Percentiles rank a stretch among this genome's conserved stretches.
These are phyloP conservation scores for Lates japonicus DNA, from an alignment of 2,797 vertebrate species.

Conservation along the genomic window DNA sequence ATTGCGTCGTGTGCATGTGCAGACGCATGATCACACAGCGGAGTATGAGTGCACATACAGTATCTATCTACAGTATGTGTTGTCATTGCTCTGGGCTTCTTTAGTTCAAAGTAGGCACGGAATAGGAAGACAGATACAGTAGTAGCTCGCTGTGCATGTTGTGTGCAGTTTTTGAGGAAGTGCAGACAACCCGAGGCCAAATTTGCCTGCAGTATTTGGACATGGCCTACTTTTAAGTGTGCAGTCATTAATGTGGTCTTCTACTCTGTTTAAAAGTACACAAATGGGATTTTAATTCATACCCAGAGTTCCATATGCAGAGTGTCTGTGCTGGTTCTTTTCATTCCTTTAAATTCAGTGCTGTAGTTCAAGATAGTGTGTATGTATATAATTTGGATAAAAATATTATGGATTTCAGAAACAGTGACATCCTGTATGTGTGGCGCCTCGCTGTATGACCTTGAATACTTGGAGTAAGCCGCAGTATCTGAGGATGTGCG, in stretches of 20 bases:
- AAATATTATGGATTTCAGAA: constrained; percentile 13
- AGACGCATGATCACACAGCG: constrained; percentile 12
- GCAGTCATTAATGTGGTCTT: constrained; percentile 73
- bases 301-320: constrained; percentile 44
- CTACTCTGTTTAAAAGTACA: constrained; percentile 69
- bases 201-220: constrained; percentile 81
- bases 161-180: constrained; percentile 77
- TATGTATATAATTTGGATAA: constrained; percentile 1
- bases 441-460: constrained; percentile 63
- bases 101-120: constrained; percentile 60
- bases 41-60: constrained; percentile 20
- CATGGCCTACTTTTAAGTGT: constrained; percentile 83
- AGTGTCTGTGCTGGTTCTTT: constrained; percentile 41
- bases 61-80: constrained; percentile 46
- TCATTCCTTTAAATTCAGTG: constrained; percentile 31
- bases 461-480: constrained; percentile 64
- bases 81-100: constrained; percentile 51
- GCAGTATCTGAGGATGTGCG: constrained; percentile 57
- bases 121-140: constrained; percentile 54
- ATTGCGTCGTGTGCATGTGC: constrained; percentile 5
- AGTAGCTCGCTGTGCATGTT: constrained; percentile 54
- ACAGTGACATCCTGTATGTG: constrained; percentile 32
- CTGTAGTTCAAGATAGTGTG: constrained; percentile 9
- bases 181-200: constrained; percentile 77
- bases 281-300: constrained; percentile 75